Evolutionary conservation across 2,888 invertebrate genomes (phyloP).

Genomic region (Nephrotoma flavescens): DNA sequence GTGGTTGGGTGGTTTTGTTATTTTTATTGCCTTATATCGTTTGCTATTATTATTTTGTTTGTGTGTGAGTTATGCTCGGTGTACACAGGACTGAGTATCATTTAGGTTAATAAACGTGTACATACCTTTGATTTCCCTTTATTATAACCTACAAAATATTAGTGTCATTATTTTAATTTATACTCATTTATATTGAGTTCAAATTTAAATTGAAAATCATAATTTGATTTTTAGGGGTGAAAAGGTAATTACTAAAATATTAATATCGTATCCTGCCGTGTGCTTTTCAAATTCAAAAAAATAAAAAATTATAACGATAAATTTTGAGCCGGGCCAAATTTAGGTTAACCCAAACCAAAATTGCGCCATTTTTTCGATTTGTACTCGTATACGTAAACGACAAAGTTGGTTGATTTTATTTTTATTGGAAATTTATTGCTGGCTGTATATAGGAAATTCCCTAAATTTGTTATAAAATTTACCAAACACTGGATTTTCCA

Average conservation of each 20-base stretch:
- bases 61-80: neutral
- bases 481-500: neutral
- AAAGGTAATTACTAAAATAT: neutral
- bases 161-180: neutral
- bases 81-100: neutral
- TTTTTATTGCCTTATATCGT: neutral
- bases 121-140: neutral
- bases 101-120: neutral
- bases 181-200: neutral
- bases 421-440: neutral
- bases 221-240: neutral
- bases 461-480: neutral
- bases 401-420: neutral
- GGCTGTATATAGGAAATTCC: neutral
- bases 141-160: neutral
- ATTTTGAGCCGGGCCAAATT: neutral
- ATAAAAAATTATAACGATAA: neutral
- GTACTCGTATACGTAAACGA: neutral
- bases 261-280: neutral
- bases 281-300: neutral
- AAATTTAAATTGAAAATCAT: neutral
- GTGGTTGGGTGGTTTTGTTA: neutral
- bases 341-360: neutral
- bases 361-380: neutral
- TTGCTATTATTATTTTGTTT: neutral